These are phyloP conservation scores for Sylvicola fuscatus DNA, from an alignment of 2,888 invertebrate genomes.

Conservation along the genomic window DNA sequence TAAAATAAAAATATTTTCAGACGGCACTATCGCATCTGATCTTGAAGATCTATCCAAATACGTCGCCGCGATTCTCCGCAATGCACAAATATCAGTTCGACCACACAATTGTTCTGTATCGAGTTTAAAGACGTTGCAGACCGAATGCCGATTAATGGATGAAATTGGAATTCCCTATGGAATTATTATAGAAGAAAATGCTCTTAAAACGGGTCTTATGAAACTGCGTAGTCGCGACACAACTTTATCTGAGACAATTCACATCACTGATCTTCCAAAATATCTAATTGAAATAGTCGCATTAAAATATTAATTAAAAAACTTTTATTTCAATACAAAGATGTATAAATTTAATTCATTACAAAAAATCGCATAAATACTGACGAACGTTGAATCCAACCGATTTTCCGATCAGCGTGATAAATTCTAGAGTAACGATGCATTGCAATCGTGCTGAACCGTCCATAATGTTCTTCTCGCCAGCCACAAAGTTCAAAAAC, in stretches of 20 bases:
- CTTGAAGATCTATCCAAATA: constrained; percentile 32
- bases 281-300: constrained; percentile 34
- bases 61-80: constrained; percentile 30
- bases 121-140: constrained; percentile 11
- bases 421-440: constrained; percentile 62
- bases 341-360: constrained; percentile 8
- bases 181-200: constrained; percentile 42
- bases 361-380: constrained; percentile 52
- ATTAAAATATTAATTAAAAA: constrained; percentile 6
- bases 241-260: constrained; percentile 47
- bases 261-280: constrained; percentile 38
- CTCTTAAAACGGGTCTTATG: constrained; percentile 49
- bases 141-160: constrained; percentile 30
- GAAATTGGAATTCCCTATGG: constrained; percentile 51
- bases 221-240: constrained; percentile 42
- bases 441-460: constrained; percentile 75
- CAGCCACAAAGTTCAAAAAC: constrained; percentile 45
- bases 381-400: constrained; percentile 56
- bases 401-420: constrained; percentile 52
- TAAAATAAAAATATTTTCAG: constrained; percentile 10
- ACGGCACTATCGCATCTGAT: constrained; percentile 20
- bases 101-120: constrained; percentile 13
- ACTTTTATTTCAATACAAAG: too few relatives aligned
- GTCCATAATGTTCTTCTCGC: constrained; percentile 42
- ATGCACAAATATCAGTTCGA: constrained; percentile 23